phyloP scores from a whole-genome alignment of 2,113 vertebrate genomes.

The Otus sunia region DNA sequence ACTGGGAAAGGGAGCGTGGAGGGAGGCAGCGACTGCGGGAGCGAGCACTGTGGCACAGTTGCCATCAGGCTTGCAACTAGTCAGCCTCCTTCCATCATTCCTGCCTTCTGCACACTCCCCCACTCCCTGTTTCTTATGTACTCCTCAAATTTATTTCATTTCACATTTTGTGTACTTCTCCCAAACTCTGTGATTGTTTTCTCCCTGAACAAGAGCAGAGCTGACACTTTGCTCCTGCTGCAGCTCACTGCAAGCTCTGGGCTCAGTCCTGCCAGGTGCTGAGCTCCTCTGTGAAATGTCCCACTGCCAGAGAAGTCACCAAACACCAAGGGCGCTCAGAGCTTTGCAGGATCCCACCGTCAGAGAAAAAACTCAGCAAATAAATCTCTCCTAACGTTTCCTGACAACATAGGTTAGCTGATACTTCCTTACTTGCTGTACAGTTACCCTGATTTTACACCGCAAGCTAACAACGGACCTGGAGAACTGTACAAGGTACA shows the following conservation, averaged over 20 bases:
- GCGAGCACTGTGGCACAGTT: background rate
- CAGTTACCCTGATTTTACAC: background rate
- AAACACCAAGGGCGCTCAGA: background rate
- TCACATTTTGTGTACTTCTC: background rate
- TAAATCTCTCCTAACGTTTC: background rate
- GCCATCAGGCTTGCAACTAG: background rate
- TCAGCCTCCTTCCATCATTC: background rate
- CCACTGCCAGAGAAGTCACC: background rate
- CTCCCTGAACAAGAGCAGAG: background rate
- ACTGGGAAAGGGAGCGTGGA: background rate
- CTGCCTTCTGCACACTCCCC: background rate
- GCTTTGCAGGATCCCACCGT: background rate
- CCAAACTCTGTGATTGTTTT: background rate
- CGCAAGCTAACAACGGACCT: background rate
- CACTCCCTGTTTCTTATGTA: background rate
- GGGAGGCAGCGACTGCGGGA: background rate
- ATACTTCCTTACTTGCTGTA: background rate
- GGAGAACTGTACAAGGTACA: background rate
- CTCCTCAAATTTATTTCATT: background rate
- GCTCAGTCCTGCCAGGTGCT: background rate
- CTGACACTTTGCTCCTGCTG: background rate
- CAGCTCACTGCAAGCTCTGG: background rate
- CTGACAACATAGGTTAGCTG: background rate
- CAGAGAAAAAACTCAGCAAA: background rate
- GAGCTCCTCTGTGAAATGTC: background rate